Evolutionary conservation across 2,113 vertebrate species (phyloP), one percentile per base, ranked within the genome.

Genomic region (Sialia sialis): DNA sequence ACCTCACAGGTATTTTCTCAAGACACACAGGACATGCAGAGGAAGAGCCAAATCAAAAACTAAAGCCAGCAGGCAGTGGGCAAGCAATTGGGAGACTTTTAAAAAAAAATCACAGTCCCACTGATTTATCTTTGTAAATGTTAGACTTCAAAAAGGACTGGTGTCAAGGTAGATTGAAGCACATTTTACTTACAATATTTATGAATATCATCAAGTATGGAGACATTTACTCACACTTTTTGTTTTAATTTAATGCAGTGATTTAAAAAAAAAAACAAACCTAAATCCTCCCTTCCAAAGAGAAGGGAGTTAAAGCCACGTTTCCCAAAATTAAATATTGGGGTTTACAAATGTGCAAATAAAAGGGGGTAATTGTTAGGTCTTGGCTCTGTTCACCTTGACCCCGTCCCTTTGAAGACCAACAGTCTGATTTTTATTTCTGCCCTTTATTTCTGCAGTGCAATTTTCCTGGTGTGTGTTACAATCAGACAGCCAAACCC

Each of bases 121-220:
- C 20, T 80, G 13, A 84, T 92, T 93, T 87, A 20, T 54, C 38
- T 56, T 89, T 34, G 29, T 32, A 62, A 82, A n/a, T 52, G 77
- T 63, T 67, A 87, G 73, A 91, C 82, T 96, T 96, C 90, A 83
- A 79, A 95, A 64, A 92, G 79, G 75, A 54, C 36, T 43, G 46
- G 8, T 77, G 87, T 89, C 92, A 32, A 96, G 92, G 89, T 77
- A 72, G 68, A 80, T 76, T 69, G 46, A 87, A 73, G 27, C 32
- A 73, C 12, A 26, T 30, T 82, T 92, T 12, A 46, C 26, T 78
- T 55, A 41, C 4, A 22, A 13, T 87, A 60, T 60, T 78, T 34
- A 29, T 78, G 23, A 76, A 48, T 18, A 74, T 5, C 18, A 41
- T 30, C 11, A 73, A 60, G 13, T 20, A 70, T 8, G 26, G 56